A percentile compares a stretch with the other conserved stretches of the same genome.
These are phyloP conservation scores for Pardosa pseudoannulata DNA, from an alignment of 2,888 invertebrate species.

Conservation along the genomic window DNA sequence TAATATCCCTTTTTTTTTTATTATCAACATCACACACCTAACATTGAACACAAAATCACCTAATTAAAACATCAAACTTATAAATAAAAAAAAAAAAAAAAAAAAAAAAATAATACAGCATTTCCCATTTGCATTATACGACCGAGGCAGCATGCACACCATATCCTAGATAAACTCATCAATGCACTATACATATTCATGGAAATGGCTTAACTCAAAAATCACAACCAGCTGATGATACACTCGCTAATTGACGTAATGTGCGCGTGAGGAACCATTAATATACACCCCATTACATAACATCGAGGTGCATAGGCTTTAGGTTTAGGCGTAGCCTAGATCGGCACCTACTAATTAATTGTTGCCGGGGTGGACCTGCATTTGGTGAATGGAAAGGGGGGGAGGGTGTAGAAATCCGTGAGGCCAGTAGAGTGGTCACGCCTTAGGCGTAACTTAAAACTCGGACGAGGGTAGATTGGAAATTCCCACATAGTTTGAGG, in stretches of 20 bases:
- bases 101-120: background rate
- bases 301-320: slow-evolving; percentile 31
- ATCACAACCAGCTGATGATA: slow-evolving; percentile 27
- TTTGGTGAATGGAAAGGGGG: slow-evolving; percentile 14
- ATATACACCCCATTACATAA: slow-evolving; percentile 44
- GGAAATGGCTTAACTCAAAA: slow-evolving; percentile 28
- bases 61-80: too few species aligned
- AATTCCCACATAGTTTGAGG: slow-evolving; percentile 57
- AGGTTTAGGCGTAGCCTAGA: slow-evolving; percentile 52
- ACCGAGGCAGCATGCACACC: background rate
- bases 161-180: background rate
- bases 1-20: too few species aligned
- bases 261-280: slow-evolving; percentile 39
- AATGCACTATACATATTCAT: slow-evolving; percentile 12
- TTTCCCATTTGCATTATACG: background rate
- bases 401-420: slow-evolving; percentile 44
- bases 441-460: slow-evolving; percentile 72
- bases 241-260: slow-evolving; percentile 49
- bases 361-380: slow-evolving; percentile 39
- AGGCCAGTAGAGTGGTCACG: slow-evolving; percentile 55
- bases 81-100: too few species aligned
- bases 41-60: background rate
- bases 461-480: slow-evolving; percentile 61
- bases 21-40: too few species aligned
- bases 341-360: slow-evolving; percentile 70